Percentiles rank a stretch among this genome's conserved stretches.
Evolutionary conservation across 1,140 invertebrate species (phyloP).

Genomic region (Medauroidea extradentata): DNA sequence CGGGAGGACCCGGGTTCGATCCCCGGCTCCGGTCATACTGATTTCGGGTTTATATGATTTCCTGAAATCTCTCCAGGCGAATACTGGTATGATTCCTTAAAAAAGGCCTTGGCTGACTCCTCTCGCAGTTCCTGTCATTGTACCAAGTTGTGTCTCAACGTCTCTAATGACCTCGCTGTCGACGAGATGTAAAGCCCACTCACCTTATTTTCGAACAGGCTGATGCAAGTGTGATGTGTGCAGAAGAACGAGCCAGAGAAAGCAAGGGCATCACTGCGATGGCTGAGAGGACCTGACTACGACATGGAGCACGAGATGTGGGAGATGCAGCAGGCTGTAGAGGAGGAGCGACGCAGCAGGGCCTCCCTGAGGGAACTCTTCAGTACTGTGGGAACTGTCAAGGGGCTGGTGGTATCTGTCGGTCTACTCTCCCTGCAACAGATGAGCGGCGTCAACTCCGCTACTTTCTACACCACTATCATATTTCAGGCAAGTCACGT

Average conservation of each 20-base stretch:
- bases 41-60: too few species aligned
- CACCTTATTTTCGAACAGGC: too few species aligned
- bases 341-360: constrained; percentile 46
- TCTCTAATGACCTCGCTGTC: too few species aligned
- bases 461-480: constrained; percentile 70
- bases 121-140: too few species aligned
- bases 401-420: constrained; percentile 66
- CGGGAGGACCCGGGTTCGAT: too few species aligned
- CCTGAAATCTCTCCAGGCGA: too few species aligned
- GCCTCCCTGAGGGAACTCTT: constrained; percentile 53
- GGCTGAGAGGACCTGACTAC: constrained; percentile 58
- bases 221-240: constrained; percentile 48
- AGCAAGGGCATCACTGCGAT: constrained; percentile 51
- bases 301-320: constrained; percentile 59
- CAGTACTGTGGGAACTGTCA: constrained; percentile 54
- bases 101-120: too few species aligned
- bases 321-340: constrained; percentile 51
- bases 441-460: constrained; percentile 77
- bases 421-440: constrained; percentile 84
- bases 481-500: constrained; percentile 71
- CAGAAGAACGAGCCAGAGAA: constrained; percentile 46
- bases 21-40: too few species aligned
- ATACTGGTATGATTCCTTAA: too few species aligned
- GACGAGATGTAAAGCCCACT: constrained; percentile 16
- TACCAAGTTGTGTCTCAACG: too few species aligned